phyloP scores from a whole-genome alignment of 2,888 invertebrate genomes.

The Mesorhabditis spiculigera region DNA sequence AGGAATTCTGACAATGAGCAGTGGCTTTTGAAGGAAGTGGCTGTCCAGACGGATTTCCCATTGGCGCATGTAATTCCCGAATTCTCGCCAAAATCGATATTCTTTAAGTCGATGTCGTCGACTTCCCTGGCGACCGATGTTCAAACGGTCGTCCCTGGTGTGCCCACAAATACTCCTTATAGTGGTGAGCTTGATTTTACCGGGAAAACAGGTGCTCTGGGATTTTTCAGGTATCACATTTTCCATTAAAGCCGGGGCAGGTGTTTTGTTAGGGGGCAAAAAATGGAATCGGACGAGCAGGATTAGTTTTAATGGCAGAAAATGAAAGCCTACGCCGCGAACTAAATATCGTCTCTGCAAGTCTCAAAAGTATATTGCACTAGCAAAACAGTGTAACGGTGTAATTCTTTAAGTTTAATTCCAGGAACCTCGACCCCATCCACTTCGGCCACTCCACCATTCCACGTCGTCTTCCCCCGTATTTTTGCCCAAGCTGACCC shows the following conservation, averaged over 20 bases:
- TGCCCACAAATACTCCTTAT: conserved; percentile 1
- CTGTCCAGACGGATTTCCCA: background rate
- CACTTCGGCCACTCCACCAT: background rate
- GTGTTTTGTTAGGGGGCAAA: too few relatives aligned
- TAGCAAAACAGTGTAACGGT: too few relatives aligned
- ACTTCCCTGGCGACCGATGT: background rate
- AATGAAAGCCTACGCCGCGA: too few relatives aligned
- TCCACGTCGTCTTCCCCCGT: background rate
- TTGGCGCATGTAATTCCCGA: background rate
- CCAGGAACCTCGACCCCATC: background rate
- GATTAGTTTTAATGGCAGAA: too few relatives aligned
- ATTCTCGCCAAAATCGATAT: background rate
- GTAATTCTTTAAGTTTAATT: background rate
- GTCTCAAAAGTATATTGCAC: too few relatives aligned
- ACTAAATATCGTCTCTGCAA: too few relatives aligned
- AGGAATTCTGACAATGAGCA: background rate
- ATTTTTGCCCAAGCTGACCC: background rate
- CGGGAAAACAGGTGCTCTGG: too few relatives aligned
- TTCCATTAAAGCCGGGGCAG: too few relatives aligned
- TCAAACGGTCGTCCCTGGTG: background rate
- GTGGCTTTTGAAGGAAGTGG: background rate
- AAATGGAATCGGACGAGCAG: too few relatives aligned
- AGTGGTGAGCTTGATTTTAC: background rate
- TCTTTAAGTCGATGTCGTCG: background rate
- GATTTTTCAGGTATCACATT: too few relatives aligned